Base-by-base conservation (phyloP, 2,888 invertebrate species). In the Nebria salina region DNA sequence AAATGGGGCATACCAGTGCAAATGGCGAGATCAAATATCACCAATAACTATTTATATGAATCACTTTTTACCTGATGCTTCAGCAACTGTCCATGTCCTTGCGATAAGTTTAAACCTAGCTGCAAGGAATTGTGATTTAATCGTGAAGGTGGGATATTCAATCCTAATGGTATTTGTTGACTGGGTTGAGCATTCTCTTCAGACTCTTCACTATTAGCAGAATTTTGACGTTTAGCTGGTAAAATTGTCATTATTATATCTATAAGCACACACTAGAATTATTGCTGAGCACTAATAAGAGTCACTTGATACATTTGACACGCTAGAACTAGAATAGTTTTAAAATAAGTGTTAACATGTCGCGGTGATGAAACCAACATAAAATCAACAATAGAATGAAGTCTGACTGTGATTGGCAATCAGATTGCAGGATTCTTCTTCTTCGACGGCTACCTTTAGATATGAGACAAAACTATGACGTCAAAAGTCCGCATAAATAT, bases 221-320 rank as follows among this genome's bases (percentile, higher is more conserved):
- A 20, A 76, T 72, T 81, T 76, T 76, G 76, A 42, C 81, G 81
- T 84, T 88, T 89, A 68, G 89, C 84, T 82, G 89, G 89, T 83
- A 89, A 85, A 85, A 89, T 89, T 72, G 89, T 89, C 89, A 89
- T 89, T 54, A 13, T 54, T 6, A 13, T 8, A 54, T 7, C 8
- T 54, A 54, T 54, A 54, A 8, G 3, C 54, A 11, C 2, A 54
- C 0, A 54, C 54, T n/a, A 15, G 0, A n/a, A 11, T 68, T 54
- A 8, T 54, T 54, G 54, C 7, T 54, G 13, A 54, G 8, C 54
- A 54, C 54, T 54, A 34, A 34, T 34, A 5, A 34, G 2, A 34
- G 5, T 34, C 34, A 34, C 2, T 34, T 34, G 34, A 5, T 34
- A 34, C 34, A 34, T 34, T 34, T 5, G 34, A 34, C 34, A 34